These are phyloP conservation scores for Archips crataeganus DNA, from an alignment of 2,888 invertebrate genomes.

Conservation along the genomic window DNA sequence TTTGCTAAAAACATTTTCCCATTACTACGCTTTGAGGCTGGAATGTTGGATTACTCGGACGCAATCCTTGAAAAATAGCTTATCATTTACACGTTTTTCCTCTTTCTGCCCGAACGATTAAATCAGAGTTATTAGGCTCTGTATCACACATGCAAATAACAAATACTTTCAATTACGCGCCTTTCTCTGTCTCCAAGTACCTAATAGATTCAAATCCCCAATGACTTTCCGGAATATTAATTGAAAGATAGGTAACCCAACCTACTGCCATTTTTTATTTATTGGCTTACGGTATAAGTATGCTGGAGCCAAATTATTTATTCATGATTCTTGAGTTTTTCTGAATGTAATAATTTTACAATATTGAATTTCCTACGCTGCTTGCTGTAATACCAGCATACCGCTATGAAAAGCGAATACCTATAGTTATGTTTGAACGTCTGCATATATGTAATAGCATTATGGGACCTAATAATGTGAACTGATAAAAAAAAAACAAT, in stretches of 20 bases:
- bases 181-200: not conserved
- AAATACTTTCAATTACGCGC: conserved; percentile 2
- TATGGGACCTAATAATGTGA: no score
- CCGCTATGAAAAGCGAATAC: no score
- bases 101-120: not conserved
- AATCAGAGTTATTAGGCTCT: not conserved
- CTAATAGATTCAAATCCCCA: conserved; percentile 1
- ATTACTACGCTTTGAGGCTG: conserved; percentile 58
- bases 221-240: conserved; percentile 5
- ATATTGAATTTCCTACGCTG: no score
- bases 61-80: conserved; percentile 9
- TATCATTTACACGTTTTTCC: conserved; percentile 11
- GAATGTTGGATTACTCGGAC: conserved; percentile 44
- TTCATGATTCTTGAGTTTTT: not conserved
- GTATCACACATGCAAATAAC: not conserved
- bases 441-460: no score
- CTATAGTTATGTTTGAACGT: no score
- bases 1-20: conserved; percentile 65
- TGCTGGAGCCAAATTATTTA: not conserved
- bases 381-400: no score
- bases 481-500: no score
- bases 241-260: conserved; percentile 3
- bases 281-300: not conserved
- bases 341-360: no score
- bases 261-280: not conserved